Evolutionary conservation across 2,797 vertebrate genomes (phyloP).

Genomic region (Urosaurus nigricauda): DNA sequence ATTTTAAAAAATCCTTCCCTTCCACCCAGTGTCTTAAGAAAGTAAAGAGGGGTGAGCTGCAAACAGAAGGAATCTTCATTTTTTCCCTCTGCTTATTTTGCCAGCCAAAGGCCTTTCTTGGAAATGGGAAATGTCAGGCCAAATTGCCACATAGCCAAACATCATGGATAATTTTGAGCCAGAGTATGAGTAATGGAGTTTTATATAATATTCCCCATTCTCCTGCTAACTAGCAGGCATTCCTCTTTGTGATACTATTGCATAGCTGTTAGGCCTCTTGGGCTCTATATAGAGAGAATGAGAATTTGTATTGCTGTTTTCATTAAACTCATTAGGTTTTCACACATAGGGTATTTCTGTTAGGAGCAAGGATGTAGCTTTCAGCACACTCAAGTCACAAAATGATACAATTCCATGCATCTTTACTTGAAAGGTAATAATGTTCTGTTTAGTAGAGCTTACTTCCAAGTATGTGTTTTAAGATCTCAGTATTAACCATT

Average conservation of each 20-base stretch:
- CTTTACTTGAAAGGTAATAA: neutral
- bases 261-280: neutral
- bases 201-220: conserved; percentile 25
- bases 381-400: neutral
- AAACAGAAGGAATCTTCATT: neutral
- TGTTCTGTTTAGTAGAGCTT: neutral
- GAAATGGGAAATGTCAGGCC: neutral
- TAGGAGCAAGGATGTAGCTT: neutral
- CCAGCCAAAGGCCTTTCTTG: conserved; percentile 1
- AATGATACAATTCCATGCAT: too few species aligned
- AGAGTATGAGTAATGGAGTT: conserved; percentile 5
- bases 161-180: neutral
- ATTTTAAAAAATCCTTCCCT: neutral
- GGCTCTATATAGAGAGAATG: neutral
- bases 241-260: neutral
- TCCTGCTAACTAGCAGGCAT: neutral
- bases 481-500: neutral
- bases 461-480: neutral
- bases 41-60: neutral
- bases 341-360: neutral
- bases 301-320: neutral
- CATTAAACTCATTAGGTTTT: neutral
- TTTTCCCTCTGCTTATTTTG: neutral
- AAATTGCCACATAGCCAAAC: conserved; percentile 30
- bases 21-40: neutral